Conservation (phyloP, 2,113 vertebrate genomes). For the Spermophilus dauricus region DNA sequence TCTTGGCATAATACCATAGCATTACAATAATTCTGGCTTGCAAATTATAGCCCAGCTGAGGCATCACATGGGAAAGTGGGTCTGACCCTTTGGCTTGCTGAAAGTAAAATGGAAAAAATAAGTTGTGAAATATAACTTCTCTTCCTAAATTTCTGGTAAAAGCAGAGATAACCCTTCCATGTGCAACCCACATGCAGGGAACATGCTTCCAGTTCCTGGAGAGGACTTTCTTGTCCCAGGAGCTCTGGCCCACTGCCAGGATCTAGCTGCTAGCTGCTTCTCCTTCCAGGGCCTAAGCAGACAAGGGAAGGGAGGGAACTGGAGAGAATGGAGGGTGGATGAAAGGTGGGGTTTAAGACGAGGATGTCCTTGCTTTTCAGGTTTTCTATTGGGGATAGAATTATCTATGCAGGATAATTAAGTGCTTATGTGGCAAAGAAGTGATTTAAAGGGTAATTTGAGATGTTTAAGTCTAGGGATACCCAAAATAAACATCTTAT, state of each 20-base stretch:
- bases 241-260: constrained; percentile 51
- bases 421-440: constrained; percentile 51
- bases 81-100: constrained; percentile 64
- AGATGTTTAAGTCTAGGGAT: constrained; percentile 67
- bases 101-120: constrained; percentile 75
- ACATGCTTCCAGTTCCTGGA: constrained; percentile 42
- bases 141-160: constrained; percentile 66
- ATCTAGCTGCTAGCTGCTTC: constrained; percentile 8
- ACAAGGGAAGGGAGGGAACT: constrained; percentile 50
- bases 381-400: constrained; percentile 57
- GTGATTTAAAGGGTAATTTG: constrained; percentile 71
- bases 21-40: constrained; percentile 83
- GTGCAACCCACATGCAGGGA: constrained; percentile 43
- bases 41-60: constrained; percentile 81
- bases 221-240: constrained; percentile 65
- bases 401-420: constrained; percentile 59
- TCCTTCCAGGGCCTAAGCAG: constrained; percentile 47
- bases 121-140: constrained; percentile 69
- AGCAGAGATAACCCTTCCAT: constrained; percentile 52
- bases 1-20: constrained; percentile 81
- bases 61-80: constrained; percentile 72
- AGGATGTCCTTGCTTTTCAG: constrained; percentile 62
- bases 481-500: constrained; percentile 70
- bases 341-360: constrained; percentile 47
- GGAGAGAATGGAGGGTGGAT: constrained; percentile 32